Conservation (phyloP, 2,797 vertebrate genomes). For the Peromyscus nudipes region DNA sequence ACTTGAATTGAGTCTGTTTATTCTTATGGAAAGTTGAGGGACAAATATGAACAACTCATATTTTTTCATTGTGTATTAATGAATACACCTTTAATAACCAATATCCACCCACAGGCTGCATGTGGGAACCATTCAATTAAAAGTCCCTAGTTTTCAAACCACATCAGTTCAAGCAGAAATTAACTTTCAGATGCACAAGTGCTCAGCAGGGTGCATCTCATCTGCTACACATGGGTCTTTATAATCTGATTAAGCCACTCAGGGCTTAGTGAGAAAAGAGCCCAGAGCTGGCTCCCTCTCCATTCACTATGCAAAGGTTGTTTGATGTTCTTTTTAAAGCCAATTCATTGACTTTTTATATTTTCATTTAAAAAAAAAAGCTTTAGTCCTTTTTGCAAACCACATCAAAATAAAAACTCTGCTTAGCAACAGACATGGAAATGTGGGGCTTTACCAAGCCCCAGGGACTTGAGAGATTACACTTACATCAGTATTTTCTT, state of each 20-base stretch:
- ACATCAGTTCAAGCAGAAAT: background rate
- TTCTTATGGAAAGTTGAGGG: background rate
- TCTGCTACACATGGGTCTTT: background rate
- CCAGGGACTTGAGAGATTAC: slow-evolving; percentile 64
- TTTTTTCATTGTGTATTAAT: background rate
- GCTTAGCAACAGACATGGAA: background rate
- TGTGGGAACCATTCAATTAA: background rate
- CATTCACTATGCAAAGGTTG: slow-evolving; percentile 18
- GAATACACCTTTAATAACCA: background rate
- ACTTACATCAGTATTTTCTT: slow-evolving; percentile 67
- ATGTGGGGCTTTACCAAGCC: slow-evolving; percentile 36
- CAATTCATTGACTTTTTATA: slow-evolving; percentile 46
- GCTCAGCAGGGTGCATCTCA: background rate
- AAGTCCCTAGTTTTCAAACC: slow-evolving; percentile 1
- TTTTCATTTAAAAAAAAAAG: slow-evolving; percentile 55
- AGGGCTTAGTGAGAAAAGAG: background rate
- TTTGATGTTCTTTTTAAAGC: background rate
- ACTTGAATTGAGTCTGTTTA: background rate
- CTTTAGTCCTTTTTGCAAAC: background rate
- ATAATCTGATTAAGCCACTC: background rate
- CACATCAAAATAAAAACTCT: background rate
- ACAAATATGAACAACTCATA: background rate
- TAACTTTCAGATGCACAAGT: background rate
- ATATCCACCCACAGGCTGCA: background rate
- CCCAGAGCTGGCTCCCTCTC: background rate